Evolutionary conservation across 2,113 vertebrate genomes (phyloP).

Genomic region (Nothoprocta pentlandii): DNA sequence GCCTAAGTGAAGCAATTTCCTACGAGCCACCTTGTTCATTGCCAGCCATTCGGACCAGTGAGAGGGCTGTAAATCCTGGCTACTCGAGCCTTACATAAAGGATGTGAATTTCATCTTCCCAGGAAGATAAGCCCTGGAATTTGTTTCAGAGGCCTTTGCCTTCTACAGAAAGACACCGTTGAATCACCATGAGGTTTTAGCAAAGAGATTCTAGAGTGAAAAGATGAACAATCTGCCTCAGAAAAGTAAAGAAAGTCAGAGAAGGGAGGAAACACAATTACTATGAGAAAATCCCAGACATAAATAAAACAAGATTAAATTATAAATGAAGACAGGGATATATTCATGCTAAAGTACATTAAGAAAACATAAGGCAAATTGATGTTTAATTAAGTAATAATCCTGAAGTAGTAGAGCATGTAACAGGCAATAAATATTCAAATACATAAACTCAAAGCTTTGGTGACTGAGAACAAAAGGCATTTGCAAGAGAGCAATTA

Average conservation of each 20-base stretch:
- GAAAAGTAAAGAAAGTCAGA: neutral
- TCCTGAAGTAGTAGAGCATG: neutral
- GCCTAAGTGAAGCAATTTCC: neutral
- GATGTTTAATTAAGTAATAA: slow-evolving; percentile 39
- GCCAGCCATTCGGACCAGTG: neutral
- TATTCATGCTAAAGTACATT: neutral
- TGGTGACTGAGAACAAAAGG: neutral
- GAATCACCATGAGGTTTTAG: neutral
- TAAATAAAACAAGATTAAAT: neutral
- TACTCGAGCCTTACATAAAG: neutral
- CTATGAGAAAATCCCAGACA: neutral
- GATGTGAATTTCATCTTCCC: neutral
- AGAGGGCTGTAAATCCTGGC: neutral
- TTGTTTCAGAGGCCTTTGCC: neutral
- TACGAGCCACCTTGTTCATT: neutral
- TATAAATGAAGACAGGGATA: neutral
- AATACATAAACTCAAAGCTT: neutral
- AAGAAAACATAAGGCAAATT: neutral
- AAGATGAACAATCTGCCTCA: neutral
- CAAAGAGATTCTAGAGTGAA: neutral
- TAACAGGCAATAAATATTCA: slow-evolving; percentile 5
- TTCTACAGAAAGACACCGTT: neutral
- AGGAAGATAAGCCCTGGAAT: neutral
- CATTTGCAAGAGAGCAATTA: neutral
- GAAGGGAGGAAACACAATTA: neutral